Base-by-base conservation (phyloP, 2,888 invertebrate species). In the Plagodis dolabraria region DNA sequence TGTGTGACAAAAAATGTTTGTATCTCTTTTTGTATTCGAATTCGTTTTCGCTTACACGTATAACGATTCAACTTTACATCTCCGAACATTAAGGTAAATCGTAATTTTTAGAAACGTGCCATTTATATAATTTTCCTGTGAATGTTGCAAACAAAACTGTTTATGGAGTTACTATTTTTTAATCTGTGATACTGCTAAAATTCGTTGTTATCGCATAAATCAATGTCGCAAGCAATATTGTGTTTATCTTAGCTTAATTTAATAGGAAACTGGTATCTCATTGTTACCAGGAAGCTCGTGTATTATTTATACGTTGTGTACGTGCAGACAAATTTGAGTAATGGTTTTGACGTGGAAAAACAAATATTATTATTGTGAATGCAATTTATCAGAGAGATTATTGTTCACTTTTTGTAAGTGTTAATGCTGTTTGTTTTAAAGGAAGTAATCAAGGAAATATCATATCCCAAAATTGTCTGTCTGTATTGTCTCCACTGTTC, bases 181-280 rank as follows among this genome's bases (percentile, higher is more conserved):
- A 22, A 22, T 22, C 22, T 22, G 22, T 22, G 22, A 22, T 22
- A 22, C 22, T 22, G 48, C 59, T 63, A 67, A 68, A 50, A 71
- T 70, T 63, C 56, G 66, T 67, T 67, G 65, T 67, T 67, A 67
- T 60, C 60, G 48, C 66, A 63, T 75, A 75, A 75, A 76, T 75
- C 76, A 69, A 67, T 53, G 68, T 65, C 68, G 53, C 53, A 57
- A 57, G 53, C 68, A 65, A 65, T 67, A 62, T 55, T 61, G 36
- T 61, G 66, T 67, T 66, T 66, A 65, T 67, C 63, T 67, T 59
- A 58, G 53, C 60, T 48, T 67, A 67, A 64, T 67, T 63, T 65
- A 55, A 64, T 65, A 54, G 64, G 60, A 60, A 59, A 61, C 51
- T 55, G 54, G 53, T 57, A 56, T 65, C 64, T 58, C 53, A 62